Conservation (phyloP, 2,797 vertebrate genomes). For the Heterohyrax brucei region DNA sequence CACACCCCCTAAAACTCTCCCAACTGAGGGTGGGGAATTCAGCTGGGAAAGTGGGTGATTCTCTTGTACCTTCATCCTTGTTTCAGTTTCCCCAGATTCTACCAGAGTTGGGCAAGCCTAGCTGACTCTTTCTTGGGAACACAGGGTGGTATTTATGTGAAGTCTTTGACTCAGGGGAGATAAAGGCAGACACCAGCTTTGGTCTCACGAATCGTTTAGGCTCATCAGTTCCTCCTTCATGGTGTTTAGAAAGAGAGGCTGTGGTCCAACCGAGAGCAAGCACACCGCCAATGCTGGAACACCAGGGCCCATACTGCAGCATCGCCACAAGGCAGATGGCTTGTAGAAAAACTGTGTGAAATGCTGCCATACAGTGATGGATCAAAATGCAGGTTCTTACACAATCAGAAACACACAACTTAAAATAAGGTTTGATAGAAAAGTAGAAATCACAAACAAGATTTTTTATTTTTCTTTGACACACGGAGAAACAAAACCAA, state of each 20-base stretch:
- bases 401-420: neutral
- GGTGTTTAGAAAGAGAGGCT: conserved; percentile 54
- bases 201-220: conserved; percentile 71
- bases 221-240: neutral
- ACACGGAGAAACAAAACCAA: neutral
- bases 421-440: conserved; percentile 42
- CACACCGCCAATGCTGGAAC: rapidly evolving
- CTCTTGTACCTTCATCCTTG: conserved; percentile 84
- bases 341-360: neutral
- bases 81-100: conserved; percentile 90
- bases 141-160: conserved; percentile 83
- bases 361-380: neutral
- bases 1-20: conserved; percentile 90
- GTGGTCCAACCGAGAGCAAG: neutral
- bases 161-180: conserved; percentile 81
- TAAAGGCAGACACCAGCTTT: conserved; percentile 79
- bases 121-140: conserved; percentile 82
- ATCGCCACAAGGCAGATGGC: rapidly evolving
- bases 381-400: neutral
- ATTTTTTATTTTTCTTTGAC: neutral
- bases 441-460: neutral
- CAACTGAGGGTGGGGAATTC: conserved; percentile 88
- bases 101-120: conserved; percentile 78
- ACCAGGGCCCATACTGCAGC: neutral
- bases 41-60: conserved; percentile 90